Evolutionary conservation across 2,797 vertebrate genomes (phyloP), one percentile per base, ranked within the genome.

Genomic region (Melanogrammus aeglefinus): DNA sequence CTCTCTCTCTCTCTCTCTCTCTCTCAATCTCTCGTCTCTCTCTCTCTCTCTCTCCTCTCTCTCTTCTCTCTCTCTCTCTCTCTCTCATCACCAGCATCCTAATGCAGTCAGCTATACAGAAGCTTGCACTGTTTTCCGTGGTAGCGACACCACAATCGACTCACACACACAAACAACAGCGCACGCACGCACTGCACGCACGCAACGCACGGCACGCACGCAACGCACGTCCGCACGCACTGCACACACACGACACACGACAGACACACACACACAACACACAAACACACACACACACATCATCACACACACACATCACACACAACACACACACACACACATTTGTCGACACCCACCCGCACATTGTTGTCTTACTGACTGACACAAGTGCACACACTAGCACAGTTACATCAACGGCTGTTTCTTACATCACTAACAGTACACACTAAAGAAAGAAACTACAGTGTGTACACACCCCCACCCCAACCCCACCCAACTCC

Each of bases 281-380:
- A 29, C 57, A 78, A 81, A 85, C 78, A 80, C 85, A 88, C 86
- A 80, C 84, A 84, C 76, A 57, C 35, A 69, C 72, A 31, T n/a
- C n/a, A n/a, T n/a, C 29, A 31, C 29, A 31, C 29, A 31, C 29
- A 2, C 29, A 0, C 69, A 71, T n/a, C 33, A 10, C 41, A 21
- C 21, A 9, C 21, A 0, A 57, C n/a, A 70, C 72, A 57, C n/a
- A 70, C 72, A 57, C n/a, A 70, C 72, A 57, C n/a, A 70, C 72
- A 84, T 75, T n/a, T n/a, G n/a, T n/a, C n/a, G n/a, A 57, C n/a
- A 70, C 72, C 2, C 1, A 27, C 77, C 57, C 36, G 76, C 79
- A 84, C 41, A 31, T 77, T 74, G 76, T 38, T 9, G 9, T 29
- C 41, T 24, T 44, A 31, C 6, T 21, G 76, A 78, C 6, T 21